Evolutionary conservation across 2,888 invertebrate genomes (phyloP).

Genomic region (Eulithis prunata): DNA sequence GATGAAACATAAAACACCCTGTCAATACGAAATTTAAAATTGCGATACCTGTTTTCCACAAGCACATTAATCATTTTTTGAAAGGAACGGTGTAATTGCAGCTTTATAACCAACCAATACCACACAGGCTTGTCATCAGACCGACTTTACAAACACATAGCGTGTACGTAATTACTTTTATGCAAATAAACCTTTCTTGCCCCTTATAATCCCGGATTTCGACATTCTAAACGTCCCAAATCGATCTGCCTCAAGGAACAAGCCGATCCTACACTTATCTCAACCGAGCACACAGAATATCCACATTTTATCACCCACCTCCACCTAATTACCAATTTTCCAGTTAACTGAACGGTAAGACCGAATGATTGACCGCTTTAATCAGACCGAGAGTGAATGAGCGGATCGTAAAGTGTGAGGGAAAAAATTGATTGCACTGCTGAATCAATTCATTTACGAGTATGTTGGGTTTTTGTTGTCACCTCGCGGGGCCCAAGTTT

Average conservation of each 20-base stretch:
- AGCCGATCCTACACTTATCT: constrained; percentile 46
- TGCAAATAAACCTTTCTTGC: constrained; percentile 51
- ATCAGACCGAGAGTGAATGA: constrained; percentile 72
- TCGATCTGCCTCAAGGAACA: constrained; percentile 30
- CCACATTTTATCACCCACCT: constrained; percentile 70
- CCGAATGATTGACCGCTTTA: constrained; percentile 80
- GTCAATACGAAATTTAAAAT: constrained; percentile 46
- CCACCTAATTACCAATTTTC: constrained; percentile 81
- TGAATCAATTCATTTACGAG: constrained; percentile 76
- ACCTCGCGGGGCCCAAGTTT: constrained; percentile 57
- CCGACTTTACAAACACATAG: constrained; percentile 49
- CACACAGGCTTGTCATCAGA: constrained; percentile 45
- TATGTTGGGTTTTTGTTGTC: constrained; percentile 68
- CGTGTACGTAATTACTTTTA: constrained; percentile 57
- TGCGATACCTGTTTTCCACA: constrained; percentile 43
- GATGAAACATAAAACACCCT: constrained; percentile 41
- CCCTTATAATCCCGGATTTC: constrained; percentile 43
- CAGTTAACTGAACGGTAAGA: constrained; percentile 79
- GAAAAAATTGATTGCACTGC: constrained; percentile 77
- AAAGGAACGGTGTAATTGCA: constrained; percentile 44
- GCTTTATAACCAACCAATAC: constrained; percentile 45
- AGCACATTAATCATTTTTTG: constrained; percentile 51
- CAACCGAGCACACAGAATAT: constrained; percentile 47
- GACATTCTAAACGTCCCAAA: constrained; percentile 23
- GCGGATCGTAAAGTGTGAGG: constrained; percentile 51